These are phyloP conservation scores for Mesembrinibis cayennensis DNA, from an alignment of 2,113 vertebrate species.

Conservation along the genomic window DNA sequence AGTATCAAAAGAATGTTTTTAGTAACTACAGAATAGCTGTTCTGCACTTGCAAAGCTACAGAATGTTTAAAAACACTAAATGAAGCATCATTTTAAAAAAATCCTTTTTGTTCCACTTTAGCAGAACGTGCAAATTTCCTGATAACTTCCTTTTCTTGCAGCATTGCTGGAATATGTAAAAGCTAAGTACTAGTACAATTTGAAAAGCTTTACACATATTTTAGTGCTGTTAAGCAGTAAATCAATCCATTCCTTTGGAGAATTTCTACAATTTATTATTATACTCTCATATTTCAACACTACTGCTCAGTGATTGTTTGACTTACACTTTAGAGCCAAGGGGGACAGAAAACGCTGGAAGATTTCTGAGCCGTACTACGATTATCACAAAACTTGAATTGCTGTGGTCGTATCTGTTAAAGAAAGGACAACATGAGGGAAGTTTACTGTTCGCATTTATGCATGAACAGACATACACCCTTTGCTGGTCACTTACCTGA, in stretches of 20 bases:
- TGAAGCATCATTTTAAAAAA: background rate
- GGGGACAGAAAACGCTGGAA: conserved; percentile 67
- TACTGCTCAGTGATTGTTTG: background rate
- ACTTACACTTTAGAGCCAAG: conserved; percentile 83
- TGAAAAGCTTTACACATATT: background rate
- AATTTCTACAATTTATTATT: background rate
- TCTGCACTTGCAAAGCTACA: background rate
- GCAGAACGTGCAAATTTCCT: background rate
- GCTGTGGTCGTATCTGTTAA: conserved; percentile 74
- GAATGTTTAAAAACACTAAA: background rate
- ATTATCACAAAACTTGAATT: conserved; percentile 80
- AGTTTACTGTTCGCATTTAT: background rate
- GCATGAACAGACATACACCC: background rate
- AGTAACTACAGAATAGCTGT: background rate
- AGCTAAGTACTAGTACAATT: background rate
- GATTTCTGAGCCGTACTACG: conserved; percentile 72
- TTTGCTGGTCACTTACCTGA: conserved; percentile 69
- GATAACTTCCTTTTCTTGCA: background rate
- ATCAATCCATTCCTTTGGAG: background rate
- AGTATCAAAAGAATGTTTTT: background rate
- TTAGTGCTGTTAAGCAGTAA: background rate
- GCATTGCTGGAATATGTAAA: background rate
- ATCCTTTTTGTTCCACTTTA: background rate
- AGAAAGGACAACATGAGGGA: conserved; percentile 10
- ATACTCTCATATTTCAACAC: background rate